Evolutionary conservation across 2,888 invertebrate genomes (phyloP).

Genomic region (Apodemia duryi): DNA sequence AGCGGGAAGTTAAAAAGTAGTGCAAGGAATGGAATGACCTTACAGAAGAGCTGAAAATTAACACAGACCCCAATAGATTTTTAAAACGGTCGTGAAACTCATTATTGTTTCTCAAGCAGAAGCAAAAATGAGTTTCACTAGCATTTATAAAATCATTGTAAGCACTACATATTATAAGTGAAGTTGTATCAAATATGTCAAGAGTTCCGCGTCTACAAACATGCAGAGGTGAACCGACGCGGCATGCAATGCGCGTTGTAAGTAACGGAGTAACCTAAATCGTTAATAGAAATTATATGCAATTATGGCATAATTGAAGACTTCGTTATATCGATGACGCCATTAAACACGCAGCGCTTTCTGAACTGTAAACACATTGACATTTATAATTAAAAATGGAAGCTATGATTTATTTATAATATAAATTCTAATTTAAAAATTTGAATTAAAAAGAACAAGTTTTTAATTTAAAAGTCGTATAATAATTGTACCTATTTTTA

Average conservation of each 20-base stretch:
- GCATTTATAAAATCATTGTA: background rate
- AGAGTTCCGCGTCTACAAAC: conserved; percentile 6
- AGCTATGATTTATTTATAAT: background rate
- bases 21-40: no score
- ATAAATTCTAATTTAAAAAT: background rate
- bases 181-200: conserved; percentile 7
- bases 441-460: no score
- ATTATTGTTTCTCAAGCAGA: no score
- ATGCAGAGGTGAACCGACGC: conserved; percentile 4
- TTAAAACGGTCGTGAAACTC: background rate
- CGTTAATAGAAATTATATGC: conserved; percentile 12
- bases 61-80: background rate
- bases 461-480: no score
- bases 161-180: background rate
- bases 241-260: conserved; percentile 6
- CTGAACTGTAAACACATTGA: background rate
- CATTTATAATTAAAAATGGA: background rate
- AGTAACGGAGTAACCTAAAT: conserved; percentile 5
- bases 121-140: background rate
- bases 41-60: no score
- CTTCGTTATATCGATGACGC: conserved; percentile 1
- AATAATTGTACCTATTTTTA: no score
- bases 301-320: conserved; percentile 12
- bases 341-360: background rate
- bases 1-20: no score